Base-by-base conservation (phyloP, 2,888 invertebrate genomes). In the Heteromyza rotundicornis region DNA sequence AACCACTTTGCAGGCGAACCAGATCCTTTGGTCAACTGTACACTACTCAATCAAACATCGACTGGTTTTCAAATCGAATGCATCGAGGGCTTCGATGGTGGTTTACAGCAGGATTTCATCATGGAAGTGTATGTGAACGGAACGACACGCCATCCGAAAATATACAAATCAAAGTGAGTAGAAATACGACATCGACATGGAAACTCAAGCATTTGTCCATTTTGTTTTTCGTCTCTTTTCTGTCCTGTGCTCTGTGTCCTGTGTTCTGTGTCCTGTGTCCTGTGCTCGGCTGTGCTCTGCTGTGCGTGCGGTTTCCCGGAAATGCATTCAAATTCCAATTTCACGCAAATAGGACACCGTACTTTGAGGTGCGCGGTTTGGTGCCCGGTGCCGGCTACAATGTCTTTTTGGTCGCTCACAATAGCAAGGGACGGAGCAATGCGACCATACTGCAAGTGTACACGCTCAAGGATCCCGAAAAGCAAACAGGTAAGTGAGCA, bases 81-180 rank as follows among this genome's bases (percentile, higher is more conserved):
- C 81, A 82, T 86, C 22, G 90, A 90, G 76, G 91, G 91, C 62
- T 92, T 91, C 82, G 89, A 92, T 80, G 92, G 92, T 16, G 92
- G 92, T 49, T 84, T 92, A 63, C 86, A 87, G 64, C 91, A 91
- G 81, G 87, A 87, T 79, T 92, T 91, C 82, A 86, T 89, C 69
- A 88, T 91, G 85, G 90, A 91, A 82, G 88, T 91, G 64, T 87
- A 87, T 82, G 85, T 86, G 73, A 77, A 78, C 72, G 84, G 84
- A 49, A 81, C 82, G 55, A 81, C 77, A 54, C 80, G 82, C 51
- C 74, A 81, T 77, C 82, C 83, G 57, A 80, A 79, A 74, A 81
- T 82, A 64, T 81, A 75, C 69, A 82, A 80, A 78, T 82, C 82
- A 70, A 82, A 78, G 84, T 83, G 77, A 76, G 81, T 78, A 70